Evolutionary conservation across 30 jellyfish, hydroid and myxozoan species (phyloP).

Genomic region (Catostylus mosaicus): DNA sequence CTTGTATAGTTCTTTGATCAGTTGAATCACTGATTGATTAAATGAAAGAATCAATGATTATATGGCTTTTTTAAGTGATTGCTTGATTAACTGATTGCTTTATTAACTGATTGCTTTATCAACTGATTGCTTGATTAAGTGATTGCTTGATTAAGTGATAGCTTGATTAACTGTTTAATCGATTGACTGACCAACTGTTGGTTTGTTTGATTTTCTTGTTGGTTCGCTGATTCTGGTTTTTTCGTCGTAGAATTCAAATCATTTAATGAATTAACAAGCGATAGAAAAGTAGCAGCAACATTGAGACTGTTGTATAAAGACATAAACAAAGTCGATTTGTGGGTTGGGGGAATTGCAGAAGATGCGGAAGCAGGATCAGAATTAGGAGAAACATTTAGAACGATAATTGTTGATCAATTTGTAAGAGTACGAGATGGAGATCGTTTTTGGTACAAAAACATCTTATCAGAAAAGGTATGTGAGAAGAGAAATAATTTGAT

Average conservation of each 20-base stretch:
- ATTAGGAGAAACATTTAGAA: constrained; percentile 84
- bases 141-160: too few relatives aligned
- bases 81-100: too few relatives aligned
- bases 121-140: too few relatives aligned
- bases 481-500: not conserved
- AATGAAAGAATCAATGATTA: too few relatives aligned
- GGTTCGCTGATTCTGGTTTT: too few relatives aligned
- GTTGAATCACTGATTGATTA: too few relatives aligned
- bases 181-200: too few relatives aligned
- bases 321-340: constrained; percentile 74
- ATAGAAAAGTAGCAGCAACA: constrained; percentile 59
- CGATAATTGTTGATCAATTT: constrained; percentile 69
- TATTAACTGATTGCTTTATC: too few relatives aligned
- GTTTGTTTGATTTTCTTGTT: too few relatives aligned
- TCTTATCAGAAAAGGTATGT: constrained; percentile 67
- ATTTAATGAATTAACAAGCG: constrained; percentile 65
- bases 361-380: constrained; percentile 84
- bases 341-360: constrained; percentile 96
- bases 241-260: constrained; percentile 44
- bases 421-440: constrained; percentile 86
- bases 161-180: too few relatives aligned
- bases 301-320: constrained; percentile 48
- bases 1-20: too few relatives aligned
- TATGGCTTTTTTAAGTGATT: too few relatives aligned
- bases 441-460: constrained; percentile 78